Conservation (phyloP, 1,140 invertebrate genomes). For the Hyles vespertilio region DNA sequence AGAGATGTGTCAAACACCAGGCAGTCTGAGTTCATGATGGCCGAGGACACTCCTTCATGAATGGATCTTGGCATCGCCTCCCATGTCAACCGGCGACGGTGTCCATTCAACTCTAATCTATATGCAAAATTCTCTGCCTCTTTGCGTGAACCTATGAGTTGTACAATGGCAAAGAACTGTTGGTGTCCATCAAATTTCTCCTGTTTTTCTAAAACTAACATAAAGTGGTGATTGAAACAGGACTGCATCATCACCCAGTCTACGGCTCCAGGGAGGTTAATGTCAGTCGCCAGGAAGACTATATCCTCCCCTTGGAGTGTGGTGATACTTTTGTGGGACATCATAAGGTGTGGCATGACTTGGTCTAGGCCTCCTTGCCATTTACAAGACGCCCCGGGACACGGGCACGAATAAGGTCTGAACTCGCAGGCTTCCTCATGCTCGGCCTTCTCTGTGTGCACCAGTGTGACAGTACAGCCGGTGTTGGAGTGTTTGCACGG, state of each 20-base stretch:
- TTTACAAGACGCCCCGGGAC: slow-evolving; percentile 98
- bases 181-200: slow-evolving; percentile 98
- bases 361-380: slow-evolving; percentile 98
- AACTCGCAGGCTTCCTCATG: slow-evolving; percentile 99
- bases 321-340: slow-evolving; percentile 99
- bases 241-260: slow-evolving; percentile 99
- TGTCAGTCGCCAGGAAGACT: slow-evolving; percentile 99
- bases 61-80: slow-evolving; percentile 99
- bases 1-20: slow-evolving; percentile 99
- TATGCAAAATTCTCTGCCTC: slow-evolving; percentile 99
- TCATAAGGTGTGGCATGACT: slow-evolving; percentile 97
- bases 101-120: slow-evolving; percentile 97
- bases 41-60: slow-evolving; percentile 98
- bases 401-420: slow-evolving; percentile 97
- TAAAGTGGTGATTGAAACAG: slow-evolving; percentile 99
- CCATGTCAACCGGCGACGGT: slow-evolving; percentile 96
- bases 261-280: slow-evolving; percentile 98
- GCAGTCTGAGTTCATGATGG: slow-evolving; percentile 99
- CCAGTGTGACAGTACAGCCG: slow-evolving; percentile 94
- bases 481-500: slow-evolving; percentile 99
- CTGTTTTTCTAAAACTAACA: slow-evolving; percentile 99
- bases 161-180: slow-evolving; percentile 99
- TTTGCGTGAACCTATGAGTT: slow-evolving; percentile 98
- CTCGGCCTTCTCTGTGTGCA: slow-evolving; percentile 97
- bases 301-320: slow-evolving; percentile 98